A percentile compares a stretch with the other conserved stretches of the same genome.
Evolutionary conservation across 2,113 vertebrate genomes (phyloP).

Genomic region (Morone chrysops): DNA sequence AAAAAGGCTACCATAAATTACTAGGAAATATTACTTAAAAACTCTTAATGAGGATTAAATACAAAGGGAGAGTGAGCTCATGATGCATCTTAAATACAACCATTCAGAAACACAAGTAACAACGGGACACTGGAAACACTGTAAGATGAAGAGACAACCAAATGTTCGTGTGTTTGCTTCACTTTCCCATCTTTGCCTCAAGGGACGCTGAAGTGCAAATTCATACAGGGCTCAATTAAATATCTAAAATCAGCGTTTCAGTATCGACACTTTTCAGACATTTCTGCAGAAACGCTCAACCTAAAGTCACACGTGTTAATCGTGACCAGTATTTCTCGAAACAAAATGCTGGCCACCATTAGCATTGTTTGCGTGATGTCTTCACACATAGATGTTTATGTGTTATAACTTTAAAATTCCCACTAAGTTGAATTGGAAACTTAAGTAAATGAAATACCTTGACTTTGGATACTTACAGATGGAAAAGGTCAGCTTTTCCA

Average conservation of each 20-base stretch:
- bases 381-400: background rate
- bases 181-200: background rate
- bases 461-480: background rate
- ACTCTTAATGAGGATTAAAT: conserved; percentile 14
- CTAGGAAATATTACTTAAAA: conserved; percentile 50
- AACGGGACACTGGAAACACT: background rate
- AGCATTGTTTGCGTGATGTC: background rate
- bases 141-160: background rate
- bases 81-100: background rate
- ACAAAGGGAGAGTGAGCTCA: background rate
- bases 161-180: background rate
- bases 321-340: too few relatives aligned
- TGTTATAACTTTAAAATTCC: background rate
- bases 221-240: background rate
- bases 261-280: background rate
- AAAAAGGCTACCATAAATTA: conserved; percentile 77
- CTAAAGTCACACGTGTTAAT: background rate
- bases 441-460: background rate
- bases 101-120: background rate
- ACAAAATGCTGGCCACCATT: background rate
- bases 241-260: background rate
- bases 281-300: background rate
- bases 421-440: background rate
- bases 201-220: too few relatives aligned
- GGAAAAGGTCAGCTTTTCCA: too few relatives aligned